These are phyloP conservation scores for Channa maculata DNA, from an alignment of 2,113 vertebrate species.

Conservation along the genomic window DNA sequence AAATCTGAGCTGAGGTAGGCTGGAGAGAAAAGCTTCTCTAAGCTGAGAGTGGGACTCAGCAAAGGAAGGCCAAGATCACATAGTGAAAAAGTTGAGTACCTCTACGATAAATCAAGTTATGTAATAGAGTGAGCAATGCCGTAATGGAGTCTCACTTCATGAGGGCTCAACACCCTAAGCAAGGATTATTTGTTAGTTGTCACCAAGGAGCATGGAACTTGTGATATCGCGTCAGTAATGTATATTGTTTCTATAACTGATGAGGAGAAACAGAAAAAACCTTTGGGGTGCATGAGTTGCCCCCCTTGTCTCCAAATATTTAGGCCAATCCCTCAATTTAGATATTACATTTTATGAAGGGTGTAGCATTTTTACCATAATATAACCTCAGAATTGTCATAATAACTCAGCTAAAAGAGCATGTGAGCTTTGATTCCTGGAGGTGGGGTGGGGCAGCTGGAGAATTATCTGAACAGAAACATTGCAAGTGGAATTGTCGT, in stretches of 20 bases:
- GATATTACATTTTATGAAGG: not conserved
- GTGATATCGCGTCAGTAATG: slow-evolving; percentile 34
- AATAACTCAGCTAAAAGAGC: slow-evolving; percentile 11
- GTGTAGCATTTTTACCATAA: slow-evolving; percentile 5
- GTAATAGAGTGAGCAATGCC: slow-evolving; percentile 27
- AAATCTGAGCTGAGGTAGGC: slow-evolving; percentile 86
- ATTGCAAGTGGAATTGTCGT: slow-evolving; percentile 79
- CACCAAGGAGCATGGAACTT: slow-evolving; percentile 55
- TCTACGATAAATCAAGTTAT: slow-evolving; percentile 60
- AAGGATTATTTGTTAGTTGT: slow-evolving; percentile 55
- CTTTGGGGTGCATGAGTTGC: slow-evolving; percentile 1
- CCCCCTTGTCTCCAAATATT: slow-evolving; percentile 43
- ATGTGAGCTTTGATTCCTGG: slow-evolving; percentile 54
- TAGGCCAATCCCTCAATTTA: slow-evolving; percentile 9
- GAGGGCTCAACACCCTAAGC: slow-evolving; percentile 54
- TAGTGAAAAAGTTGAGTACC: slow-evolving; percentile 67
- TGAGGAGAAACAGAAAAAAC: slow-evolving; percentile 21
- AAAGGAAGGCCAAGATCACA: slow-evolving; percentile 55
- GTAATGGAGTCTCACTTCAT: slow-evolving; percentile 65
- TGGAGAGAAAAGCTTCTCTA: slow-evolving; percentile 75
- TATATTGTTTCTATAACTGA: slow-evolving; percentile 54
- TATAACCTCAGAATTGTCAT: no score
- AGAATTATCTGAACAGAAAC: slow-evolving; percentile 59
- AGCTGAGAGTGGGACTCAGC: slow-evolving; percentile 70
- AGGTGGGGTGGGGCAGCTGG: slow-evolving; percentile 45